Conservation (phyloP, 2,888 invertebrate genomes). For the Lasioglossum calceatum region DNA sequence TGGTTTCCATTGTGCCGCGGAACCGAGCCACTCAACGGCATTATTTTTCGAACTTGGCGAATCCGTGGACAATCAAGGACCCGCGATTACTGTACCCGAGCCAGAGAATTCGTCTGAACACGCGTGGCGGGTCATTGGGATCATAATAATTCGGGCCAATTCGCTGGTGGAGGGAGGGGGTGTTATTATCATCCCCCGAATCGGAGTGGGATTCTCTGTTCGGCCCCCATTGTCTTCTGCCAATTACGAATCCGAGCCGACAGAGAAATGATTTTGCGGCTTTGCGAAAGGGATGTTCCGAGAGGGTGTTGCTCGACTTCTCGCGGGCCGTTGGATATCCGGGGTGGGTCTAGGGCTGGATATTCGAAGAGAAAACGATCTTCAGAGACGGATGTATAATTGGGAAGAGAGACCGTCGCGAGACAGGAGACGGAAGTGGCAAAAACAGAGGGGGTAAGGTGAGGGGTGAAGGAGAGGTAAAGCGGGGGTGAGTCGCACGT, state of each 20-base stretch:
- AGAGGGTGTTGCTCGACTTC: conserved; percentile 41
- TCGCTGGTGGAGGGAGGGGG: background rate
- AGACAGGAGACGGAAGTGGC: conserved; percentile 20
- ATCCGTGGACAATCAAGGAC: background rate
- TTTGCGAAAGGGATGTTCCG: conserved; percentile 22
- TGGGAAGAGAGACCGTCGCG: conserved; percentile 29
- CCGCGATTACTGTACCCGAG: background rate
- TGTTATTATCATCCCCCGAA: background rate
- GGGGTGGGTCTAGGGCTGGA: conserved; percentile 12
- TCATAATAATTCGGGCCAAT: background rate
- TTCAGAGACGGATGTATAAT: conserved; percentile 55
- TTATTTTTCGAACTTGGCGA: background rate
- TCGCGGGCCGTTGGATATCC: background rate
- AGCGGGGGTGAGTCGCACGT: conserved; percentile 49
- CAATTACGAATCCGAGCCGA: conserved; percentile 43
- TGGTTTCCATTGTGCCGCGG: background rate
- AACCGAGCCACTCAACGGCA: background rate
- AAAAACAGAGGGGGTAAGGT: conserved; percentile 7
- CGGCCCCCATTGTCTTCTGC: conserved; percentile 12
- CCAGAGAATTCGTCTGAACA: background rate
- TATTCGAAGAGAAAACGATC: conserved; percentile 52
- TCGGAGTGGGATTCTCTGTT: background rate
- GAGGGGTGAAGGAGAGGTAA: background rate
- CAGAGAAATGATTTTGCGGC: conserved; percentile 42
- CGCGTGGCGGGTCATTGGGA: background rate